Evolutionary conservation across 2,797 vertebrate species (phyloP), one percentile per base, ranked within the genome.

Genomic region (Halcyon leucocephala): DNA sequence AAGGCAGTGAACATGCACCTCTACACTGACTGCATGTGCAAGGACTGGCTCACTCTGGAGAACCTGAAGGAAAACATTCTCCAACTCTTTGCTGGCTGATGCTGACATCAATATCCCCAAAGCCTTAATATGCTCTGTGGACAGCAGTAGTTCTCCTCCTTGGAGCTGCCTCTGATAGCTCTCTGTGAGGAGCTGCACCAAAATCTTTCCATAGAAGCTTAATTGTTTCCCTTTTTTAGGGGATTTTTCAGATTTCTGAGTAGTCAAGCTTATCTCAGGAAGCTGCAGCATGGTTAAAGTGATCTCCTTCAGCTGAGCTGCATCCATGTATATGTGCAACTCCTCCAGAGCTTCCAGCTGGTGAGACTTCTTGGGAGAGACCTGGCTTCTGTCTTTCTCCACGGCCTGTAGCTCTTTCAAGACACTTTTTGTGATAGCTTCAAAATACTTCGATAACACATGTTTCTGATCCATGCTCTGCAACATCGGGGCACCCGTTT

Each of bases 1-100:
- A 57, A 99, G 98, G 93, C 99, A 99, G 95, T 98, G 97, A 70
- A 98, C 83, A 13, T 99, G 97, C 48, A 99, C 94, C 5, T 98
- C 89, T 0, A 97, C 92, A 29, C 97, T 90, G 15, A 99, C 97
- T 3, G 98, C 95, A 0, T 98, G 97, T 39, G 98, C 98, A 65
- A 98, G 98, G 58, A 97, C 88, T 0, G 98, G 99, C 81, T 99
- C 98, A 0, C 64, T 94, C 14, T 96, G 97, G 21, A 99, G 98
- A 48, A 97, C 96, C 51, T 97, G 98, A 14, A 98, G 97, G 71
- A 99, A 97, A 91, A 99, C 97, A 1, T 97, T 37, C 67, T 99
- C 98, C 61, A 99, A 84, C 10, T 98, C 97, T 3, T 96, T 96
- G 42, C 98, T 98, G 24, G 97, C 97, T 65, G 99, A 98, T 10